Evolutionary conservation across 2,888 invertebrate species (phyloP).

Genomic region (Netelia melanura): DNA sequence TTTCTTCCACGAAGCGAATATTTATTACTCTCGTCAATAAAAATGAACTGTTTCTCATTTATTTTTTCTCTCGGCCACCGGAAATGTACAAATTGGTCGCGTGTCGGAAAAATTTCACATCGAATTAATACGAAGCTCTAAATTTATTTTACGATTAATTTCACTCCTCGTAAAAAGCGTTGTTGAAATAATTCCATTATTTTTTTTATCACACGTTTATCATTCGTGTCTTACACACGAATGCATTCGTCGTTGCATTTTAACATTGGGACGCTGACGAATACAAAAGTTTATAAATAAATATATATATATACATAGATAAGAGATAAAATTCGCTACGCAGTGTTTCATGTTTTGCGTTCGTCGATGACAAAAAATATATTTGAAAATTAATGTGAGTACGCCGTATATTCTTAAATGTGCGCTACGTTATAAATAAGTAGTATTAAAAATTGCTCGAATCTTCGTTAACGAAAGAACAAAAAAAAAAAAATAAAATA

Average conservation of each 20-base stretch:
- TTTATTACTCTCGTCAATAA: background rate
- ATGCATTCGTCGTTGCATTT: background rate
- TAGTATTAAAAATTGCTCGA: background rate
- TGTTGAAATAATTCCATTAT: too few relatives aligned
- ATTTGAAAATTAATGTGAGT: background rate
- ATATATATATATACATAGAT: background rate
- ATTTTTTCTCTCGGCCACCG: background rate
- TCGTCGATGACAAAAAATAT: background rate
- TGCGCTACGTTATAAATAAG: background rate
- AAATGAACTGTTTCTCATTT: background rate
- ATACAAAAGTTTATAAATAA: too few relatives aligned
- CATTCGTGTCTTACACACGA: background rate
- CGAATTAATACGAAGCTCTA: background rate
- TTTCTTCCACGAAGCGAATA: background rate
- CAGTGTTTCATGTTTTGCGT: conserved; percentile 23
- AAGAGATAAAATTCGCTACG: background rate
- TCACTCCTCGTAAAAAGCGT: background rate
- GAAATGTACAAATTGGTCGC: conserved; percentile 27
- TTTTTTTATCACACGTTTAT: too few relatives aligned
- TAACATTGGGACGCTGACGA: background rate
- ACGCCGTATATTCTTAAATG: conserved; percentile 26
- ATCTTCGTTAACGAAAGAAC: background rate
- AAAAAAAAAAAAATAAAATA: background rate
- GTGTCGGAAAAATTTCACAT: background rate
- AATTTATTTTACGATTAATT: background rate